A percentile compares a stretch with the other conserved stretches of the same genome.
Conservation (phyloP, 2,113 vertebrate genomes). For the Poeciliopsis turrubarensis region DNA sequence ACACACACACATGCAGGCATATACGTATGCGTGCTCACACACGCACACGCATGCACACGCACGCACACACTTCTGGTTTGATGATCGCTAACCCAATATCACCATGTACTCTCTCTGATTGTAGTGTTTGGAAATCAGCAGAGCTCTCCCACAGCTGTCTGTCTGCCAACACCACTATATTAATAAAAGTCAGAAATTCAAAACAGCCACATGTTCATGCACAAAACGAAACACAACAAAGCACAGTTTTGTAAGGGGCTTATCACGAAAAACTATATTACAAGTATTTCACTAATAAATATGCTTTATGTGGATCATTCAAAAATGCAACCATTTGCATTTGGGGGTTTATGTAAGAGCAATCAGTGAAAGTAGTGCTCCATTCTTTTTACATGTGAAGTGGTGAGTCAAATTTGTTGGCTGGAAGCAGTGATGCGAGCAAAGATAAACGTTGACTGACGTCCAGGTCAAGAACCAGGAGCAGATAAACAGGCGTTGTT, state of each 20-base stretch:
- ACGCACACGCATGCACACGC: not conserved
- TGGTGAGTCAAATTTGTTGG: slow-evolving; percentile 1
- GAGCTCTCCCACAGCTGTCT: slow-evolving; percentile 8
- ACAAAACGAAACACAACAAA: not conserved
- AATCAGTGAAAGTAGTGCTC: not conserved
- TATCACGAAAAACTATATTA: not conserved
- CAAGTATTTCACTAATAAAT: slow-evolving; percentile 13
- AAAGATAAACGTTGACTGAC: slow-evolving; percentile 9
- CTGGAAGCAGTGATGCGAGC: not conserved
- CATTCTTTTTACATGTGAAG: not conserved
- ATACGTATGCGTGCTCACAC: not conserved
- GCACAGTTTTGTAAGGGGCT: not conserved
- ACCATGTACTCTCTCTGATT: slow-evolving; percentile 20
- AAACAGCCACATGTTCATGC: not conserved
- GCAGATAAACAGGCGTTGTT: slow-evolving; percentile 19
- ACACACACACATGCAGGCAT: not conserved
- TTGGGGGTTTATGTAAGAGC: slow-evolving; percentile 1
- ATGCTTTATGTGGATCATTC: not conserved
- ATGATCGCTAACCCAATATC: slow-evolving; percentile 26
- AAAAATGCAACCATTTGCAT: not conserved
- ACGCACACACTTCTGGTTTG: slow-evolving; percentile 14
- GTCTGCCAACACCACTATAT: slow-evolving; percentile 13
- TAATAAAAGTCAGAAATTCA: slow-evolving; percentile 5
- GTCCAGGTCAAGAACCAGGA: slow-evolving; percentile 22
- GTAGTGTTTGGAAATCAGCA: slow-evolving; percentile 14